These are phyloP conservation scores for Choloepus hoffmanni DNA, from an alignment of 2,113 vertebrate genomes.

Conservation along the genomic window DNA sequence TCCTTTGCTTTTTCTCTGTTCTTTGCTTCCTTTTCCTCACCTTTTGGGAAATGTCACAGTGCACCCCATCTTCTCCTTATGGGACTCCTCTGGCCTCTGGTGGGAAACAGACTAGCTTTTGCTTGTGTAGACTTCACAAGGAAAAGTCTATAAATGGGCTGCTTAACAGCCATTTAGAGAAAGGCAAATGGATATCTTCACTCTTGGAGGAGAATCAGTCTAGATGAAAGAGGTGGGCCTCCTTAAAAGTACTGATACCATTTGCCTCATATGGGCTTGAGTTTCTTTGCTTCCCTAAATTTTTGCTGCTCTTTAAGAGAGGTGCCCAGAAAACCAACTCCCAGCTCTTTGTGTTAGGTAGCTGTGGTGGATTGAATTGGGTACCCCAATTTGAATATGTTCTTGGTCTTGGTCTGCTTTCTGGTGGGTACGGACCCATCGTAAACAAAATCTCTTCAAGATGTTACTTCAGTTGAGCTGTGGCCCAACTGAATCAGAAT, in stretches of 20 bases:
- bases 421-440: no score
- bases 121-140: not conserved
- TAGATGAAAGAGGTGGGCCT: accelerated
- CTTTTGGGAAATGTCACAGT: not conserved
- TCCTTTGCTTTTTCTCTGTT: not conserved
- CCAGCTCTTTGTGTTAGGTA: not conserved
- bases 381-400: no score
- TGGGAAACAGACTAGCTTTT: not conserved
- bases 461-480: no score
- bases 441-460: no score
- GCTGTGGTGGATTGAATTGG: no score
- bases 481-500: no score
- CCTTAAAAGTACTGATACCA: not conserved
- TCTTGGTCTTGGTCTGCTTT: no score
- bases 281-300: not conserved
- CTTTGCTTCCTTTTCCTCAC: not conserved
- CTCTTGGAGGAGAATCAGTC: not conserved
- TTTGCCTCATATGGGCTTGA: not conserved
- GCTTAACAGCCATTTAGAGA: not conserved
- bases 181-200: not conserved
- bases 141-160: not conserved
- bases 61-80: not conserved
- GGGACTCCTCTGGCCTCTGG: not conserved
- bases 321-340: not conserved
- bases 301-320: not conserved